Conservation (phyloP, 1,140 invertebrate species). For the Aphis craccivora region DNA sequence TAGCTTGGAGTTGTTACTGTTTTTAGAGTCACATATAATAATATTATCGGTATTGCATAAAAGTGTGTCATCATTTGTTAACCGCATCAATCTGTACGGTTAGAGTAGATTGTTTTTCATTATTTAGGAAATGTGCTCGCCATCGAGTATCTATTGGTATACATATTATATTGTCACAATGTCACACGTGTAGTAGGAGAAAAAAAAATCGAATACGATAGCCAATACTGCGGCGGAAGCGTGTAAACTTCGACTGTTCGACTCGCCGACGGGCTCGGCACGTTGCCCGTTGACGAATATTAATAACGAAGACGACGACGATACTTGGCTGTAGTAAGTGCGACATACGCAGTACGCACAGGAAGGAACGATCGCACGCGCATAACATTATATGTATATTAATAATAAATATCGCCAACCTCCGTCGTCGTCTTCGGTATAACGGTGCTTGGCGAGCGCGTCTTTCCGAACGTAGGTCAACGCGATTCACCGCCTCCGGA, state of each 20-base stretch:
- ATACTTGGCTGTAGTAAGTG: neutral
- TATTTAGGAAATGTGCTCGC: no score
- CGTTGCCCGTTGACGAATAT: neutral
- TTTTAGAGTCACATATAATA: no score
- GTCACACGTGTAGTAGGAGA: no score
- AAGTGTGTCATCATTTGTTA: no score
- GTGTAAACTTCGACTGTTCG: neutral
- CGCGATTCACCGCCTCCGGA: constrained; percentile 39
- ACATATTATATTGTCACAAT: no score
- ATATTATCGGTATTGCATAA: no score
- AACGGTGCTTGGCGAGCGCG: constrained; percentile 41
- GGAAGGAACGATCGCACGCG: neutral
- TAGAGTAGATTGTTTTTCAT: no score
- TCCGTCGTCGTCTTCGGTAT: neutral
- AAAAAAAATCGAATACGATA: no score
- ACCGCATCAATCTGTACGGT: no score
- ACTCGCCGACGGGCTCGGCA: neutral
- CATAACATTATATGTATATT: constrained; percentile 36
- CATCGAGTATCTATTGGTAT: no score
- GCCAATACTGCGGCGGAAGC: neutral
- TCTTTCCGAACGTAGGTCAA: constrained; percentile 53
- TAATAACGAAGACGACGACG: neutral
- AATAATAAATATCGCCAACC: neutral
- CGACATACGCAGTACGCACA: neutral
- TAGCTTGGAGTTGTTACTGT: no score